Evolutionary conservation across 2,113 vertebrate species (phyloP).

Genomic region (Centropus unirufus): DNA sequence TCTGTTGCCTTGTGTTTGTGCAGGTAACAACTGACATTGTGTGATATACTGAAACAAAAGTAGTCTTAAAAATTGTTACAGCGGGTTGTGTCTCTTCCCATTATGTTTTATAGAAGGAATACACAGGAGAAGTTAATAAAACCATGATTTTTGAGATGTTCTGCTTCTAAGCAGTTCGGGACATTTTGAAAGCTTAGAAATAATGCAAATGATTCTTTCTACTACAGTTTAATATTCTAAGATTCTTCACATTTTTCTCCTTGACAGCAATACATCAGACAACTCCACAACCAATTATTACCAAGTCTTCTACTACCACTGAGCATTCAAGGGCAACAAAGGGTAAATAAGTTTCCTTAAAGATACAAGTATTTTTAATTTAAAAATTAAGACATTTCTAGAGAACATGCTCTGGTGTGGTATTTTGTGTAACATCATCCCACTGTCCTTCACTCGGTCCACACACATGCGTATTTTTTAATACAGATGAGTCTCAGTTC

Average conservation of each 20-base stretch:
- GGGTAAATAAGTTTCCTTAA: conserved; percentile 74
- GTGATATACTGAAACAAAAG: not conserved
- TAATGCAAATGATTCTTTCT: not conserved
- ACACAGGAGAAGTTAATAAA: not conserved
- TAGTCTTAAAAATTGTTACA: not conserved
- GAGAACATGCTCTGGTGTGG: not conserved
- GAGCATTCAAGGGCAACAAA: conserved; percentile 66
- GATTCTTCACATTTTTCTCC: conserved; percentile 52
- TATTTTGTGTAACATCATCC: not conserved
- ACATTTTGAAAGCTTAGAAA: not conserved
- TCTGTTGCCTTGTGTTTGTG: not conserved
- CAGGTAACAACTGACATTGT: not conserved
- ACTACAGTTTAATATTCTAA: conserved; percentile 28
- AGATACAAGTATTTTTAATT: not conserved
- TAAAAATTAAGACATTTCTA: not conserved
- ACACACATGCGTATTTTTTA: not conserved
- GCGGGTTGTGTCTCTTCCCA: not conserved
- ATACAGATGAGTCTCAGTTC: not conserved
- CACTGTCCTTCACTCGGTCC: not conserved
- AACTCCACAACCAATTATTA: conserved; percentile 45
- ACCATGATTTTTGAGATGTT: not conserved
- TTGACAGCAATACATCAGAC: conserved; percentile 58
- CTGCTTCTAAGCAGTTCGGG: not conserved
- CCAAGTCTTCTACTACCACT: conserved; percentile 54
- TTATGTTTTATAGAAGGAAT: not conserved